Evolutionary conservation across 1,140 invertebrate genomes (phyloP).

Genomic region (Protaetia brevitarsis): DNA sequence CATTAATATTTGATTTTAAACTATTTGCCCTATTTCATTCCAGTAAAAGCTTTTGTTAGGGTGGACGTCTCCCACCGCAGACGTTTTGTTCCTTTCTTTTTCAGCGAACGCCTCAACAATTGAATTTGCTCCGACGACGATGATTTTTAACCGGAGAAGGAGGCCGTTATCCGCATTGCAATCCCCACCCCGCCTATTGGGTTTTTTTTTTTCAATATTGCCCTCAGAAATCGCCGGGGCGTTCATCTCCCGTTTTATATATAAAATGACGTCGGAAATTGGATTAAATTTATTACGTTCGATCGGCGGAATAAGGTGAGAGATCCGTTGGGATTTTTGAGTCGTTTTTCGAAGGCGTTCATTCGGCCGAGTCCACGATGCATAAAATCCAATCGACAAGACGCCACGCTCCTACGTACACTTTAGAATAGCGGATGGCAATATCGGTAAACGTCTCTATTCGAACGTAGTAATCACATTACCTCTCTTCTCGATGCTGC

Average conservation of each 20-base stretch:
- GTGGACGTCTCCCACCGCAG: not conserved
- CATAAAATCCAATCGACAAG: not conserved
- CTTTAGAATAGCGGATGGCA: not conserved
- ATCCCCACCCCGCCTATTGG: too few relatives aligned
- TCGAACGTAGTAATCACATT: constrained; percentile 2
- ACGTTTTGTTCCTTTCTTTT: not conserved
- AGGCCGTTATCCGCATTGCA: too few relatives aligned
- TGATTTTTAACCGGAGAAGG: not conserved
- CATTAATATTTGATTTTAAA: too few relatives aligned
- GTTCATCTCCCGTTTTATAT: not conserved
- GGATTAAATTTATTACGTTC: constrained; percentile 6
- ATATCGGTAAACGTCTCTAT: not conserved
- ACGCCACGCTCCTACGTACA: constrained; percentile 1
- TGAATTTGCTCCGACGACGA: constrained; percentile 1
- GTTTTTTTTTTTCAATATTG: not conserved
- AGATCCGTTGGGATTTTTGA: not conserved
- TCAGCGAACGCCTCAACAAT: not conserved
- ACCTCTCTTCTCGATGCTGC: too few relatives aligned
- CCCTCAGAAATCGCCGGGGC: too few relatives aligned
- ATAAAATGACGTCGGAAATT: not conserved
- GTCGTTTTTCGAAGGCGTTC: not conserved
- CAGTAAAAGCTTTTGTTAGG: not conserved
- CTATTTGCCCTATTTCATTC: too few relatives aligned
- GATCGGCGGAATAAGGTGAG: not conserved
- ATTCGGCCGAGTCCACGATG: not conserved